These are phyloP conservation scores for Thaleichthys pacificus DNA, from an alignment of 2,797 vertebrate species.

Conservation along the genomic window DNA sequence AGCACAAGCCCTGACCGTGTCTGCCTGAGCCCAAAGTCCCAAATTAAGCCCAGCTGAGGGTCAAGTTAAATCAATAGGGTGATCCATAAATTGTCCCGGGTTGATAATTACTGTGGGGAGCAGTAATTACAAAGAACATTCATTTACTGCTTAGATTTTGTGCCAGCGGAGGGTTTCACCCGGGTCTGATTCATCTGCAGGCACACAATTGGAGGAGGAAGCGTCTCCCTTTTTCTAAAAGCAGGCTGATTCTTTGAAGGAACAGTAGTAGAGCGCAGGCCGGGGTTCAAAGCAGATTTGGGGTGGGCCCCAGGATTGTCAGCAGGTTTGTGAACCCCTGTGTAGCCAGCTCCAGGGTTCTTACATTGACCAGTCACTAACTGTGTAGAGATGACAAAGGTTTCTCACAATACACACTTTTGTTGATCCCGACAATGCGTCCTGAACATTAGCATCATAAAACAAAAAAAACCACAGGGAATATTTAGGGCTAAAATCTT, in stretches of 20 bases:
- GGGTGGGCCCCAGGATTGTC: constrained; percentile 52
- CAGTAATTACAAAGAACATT: constrained; percentile 80
- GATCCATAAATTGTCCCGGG: constrained; percentile 76
- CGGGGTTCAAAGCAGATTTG: constrained; percentile 58
- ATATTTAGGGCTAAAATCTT: constrained; percentile 61
- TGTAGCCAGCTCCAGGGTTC: constrained; percentile 59
- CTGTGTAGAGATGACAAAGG: constrained; percentile 49
- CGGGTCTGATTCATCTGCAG: constrained; percentile 58
- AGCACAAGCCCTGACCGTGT: constrained; percentile 59
- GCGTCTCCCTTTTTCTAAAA: constrained; percentile 43
- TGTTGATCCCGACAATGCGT: constrained; percentile 59
- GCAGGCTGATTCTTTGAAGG: constrained; percentile 50
- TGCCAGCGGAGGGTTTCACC: constrained; percentile 61
- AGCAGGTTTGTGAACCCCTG: constrained; percentile 63
- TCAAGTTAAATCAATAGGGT: constrained; percentile 80
- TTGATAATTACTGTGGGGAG: constrained; percentile 73
- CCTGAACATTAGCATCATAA: constrained; percentile 69
- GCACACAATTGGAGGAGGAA: constrained; percentile 67
- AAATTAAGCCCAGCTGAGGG: constrained; percentile 68
- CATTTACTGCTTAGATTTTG: constrained; percentile 74
- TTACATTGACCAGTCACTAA: constrained; percentile 55
- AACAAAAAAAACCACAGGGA: constrained; percentile 60
- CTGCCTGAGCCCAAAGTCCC: constrained; percentile 53
- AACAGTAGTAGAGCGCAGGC: constrained; percentile 58
- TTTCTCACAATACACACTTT: constrained; percentile 65